Base-by-base conservation (phyloP, 2,888 invertebrate species). In the Teleiodes luculella region DNA sequence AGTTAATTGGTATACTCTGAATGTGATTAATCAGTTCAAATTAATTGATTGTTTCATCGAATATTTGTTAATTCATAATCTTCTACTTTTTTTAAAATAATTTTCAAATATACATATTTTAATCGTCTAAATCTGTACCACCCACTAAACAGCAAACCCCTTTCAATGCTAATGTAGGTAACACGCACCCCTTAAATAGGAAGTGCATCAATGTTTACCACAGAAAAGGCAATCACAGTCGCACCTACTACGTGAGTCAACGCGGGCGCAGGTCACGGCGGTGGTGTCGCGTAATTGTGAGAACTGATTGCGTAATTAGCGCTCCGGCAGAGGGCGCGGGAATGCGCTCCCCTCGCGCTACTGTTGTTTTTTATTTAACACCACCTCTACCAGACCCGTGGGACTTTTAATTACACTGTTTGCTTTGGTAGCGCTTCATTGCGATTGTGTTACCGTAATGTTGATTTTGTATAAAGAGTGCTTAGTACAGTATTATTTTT, bases 281-380 rank as follows among this genome's bases (percentile, higher is more conserved):
- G 50, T n/a, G 11, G 52, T 58, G 57, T 49, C 56, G 14, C 48
- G 43, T 86, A 86, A 87, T 86, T 86, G 88, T 89, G 88, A 85
- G 88, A 89, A 88, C 86, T 86, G 82, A 85, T 82, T 80, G 80
- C 64, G 73, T 87, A 86, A 89, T 88, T 89, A 88, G 86, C 43
- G 43, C 43, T 82, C 76, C 78, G 79, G 80, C 75, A 65, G 75
- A 76, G 88, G 86, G 86, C 86, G 86, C 85, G 87, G 83, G 86
- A 86, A 78, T 65, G 63, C 57, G 62, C 63, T 78, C 72, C 83
- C 85, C 81, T 35, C 13, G 14, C 24, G 28, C 46, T 2, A 13
- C 20, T 50, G 24, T 63, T 60, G 62, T 69, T 68, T 64, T 71
- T 77, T 79, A n/a, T 82, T 80, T 74, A 74, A 16, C 51, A n/a